phyloP scores from a whole-genome alignment of 30 jellyfish, hydroid and myxozoan genomes.

The Turritopsis rubra region DNA sequence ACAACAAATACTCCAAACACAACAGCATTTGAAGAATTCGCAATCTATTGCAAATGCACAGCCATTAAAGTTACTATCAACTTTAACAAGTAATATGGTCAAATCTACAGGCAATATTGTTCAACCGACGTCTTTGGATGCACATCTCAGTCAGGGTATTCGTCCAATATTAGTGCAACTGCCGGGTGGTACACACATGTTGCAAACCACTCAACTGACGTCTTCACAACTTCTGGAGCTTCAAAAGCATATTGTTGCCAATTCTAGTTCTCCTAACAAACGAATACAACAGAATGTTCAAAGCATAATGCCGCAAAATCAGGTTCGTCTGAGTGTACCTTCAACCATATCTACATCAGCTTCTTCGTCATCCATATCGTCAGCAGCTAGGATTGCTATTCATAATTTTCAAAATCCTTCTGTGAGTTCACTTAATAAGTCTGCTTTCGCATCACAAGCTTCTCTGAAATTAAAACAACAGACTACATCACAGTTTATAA shows the following conservation, averaged over 20 bases:
- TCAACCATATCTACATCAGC: not conserved
- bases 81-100: slow-evolving; percentile 29
- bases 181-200: slow-evolving; percentile 20
- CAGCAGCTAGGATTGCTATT: slow-evolving; percentile 7
- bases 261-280: not conserved
- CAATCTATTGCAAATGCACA: slow-evolving; percentile 1
- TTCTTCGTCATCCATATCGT: not conserved
- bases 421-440: not conserved
- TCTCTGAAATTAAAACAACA: not conserved
- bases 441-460: slow-evolving; percentile 1
- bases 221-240: slow-evolving; percentile 24
- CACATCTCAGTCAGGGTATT: not conserved
- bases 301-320: not conserved
- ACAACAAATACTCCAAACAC: not conserved
- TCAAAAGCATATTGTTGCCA: slow-evolving; percentile 13
- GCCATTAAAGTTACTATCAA: slow-evolving; percentile 28
- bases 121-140: not conserved
- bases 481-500: not conserved
- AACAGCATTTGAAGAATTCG: not conserved
- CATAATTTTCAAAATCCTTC: not conserved
- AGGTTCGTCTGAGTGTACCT: not conserved
- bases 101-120: not conserved
- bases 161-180: slow-evolving; percentile 33
- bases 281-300: not conserved
- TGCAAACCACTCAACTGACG: slow-evolving; percentile 22